phyloP scores from a whole-genome alignment of 2,797 vertebrate species.

The Peromyscus aztecus region DNA sequence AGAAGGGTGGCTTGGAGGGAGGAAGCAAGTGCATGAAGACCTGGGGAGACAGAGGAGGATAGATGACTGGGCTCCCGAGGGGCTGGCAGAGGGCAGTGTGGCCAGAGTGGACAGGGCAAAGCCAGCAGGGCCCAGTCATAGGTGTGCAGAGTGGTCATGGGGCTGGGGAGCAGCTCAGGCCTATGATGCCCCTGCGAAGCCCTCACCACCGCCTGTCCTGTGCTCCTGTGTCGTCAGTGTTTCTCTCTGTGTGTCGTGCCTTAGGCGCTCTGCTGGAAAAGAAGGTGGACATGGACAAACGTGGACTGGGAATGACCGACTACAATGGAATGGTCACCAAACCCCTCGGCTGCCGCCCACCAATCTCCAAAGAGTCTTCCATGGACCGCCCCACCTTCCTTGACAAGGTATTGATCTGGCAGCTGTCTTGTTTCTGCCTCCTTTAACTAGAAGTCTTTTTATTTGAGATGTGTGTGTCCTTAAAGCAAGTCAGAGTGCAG shows the following conservation, averaged over 20 bases:
- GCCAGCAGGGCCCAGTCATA: neutral
- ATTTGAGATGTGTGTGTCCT: neutral
- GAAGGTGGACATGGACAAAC: constrained; percentile 99
- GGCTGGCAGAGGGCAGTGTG: neutral
- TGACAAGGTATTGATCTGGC: constrained; percentile 93
- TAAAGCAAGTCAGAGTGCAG: neutral
- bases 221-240: rapidly evolving
- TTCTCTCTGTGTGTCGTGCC: neutral
- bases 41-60: neutral
- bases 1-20: neutral
- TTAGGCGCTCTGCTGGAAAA: constrained; percentile 98
- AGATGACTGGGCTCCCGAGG: neutral
- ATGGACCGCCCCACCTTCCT: constrained; percentile 95
- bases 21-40: neutral
- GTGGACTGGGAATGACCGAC: constrained; percentile 96
- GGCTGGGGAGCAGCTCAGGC: too few relatives aligned
- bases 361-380: constrained; percentile 98
- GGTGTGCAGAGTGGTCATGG: neutral
- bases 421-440: neutral
- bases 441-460: neutral
- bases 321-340: constrained; percentile 97
- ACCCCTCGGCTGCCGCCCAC: constrained; percentile 95
- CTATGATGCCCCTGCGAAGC: neutral
- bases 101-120: neutral
- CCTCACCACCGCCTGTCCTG: too few relatives aligned